Conservation (phyloP, 1,140 invertebrate species). For the Cotesia vestalis region DNA sequence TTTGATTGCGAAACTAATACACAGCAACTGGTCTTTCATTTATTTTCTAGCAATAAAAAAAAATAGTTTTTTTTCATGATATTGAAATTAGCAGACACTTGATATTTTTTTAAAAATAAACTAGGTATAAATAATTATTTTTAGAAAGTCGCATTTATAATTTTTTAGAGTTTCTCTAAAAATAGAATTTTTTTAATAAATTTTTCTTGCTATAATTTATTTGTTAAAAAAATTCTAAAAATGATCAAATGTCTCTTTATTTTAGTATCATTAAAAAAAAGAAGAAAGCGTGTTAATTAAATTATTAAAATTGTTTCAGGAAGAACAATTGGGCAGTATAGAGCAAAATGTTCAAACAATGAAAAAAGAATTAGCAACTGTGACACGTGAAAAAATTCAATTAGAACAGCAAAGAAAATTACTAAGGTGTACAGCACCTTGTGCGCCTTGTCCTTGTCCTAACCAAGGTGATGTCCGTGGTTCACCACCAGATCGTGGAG, state of each 20-base stretch:
- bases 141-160: too few relatives aligned
- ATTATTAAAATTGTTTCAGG: slow-evolving; percentile 53
- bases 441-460: slow-evolving; percentile 50
- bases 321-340: slow-evolving; percentile 70
- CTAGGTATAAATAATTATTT: too few relatives aligned
- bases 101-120: too few relatives aligned
- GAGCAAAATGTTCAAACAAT: slow-evolving; percentile 71
- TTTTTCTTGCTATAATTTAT: too few relatives aligned
- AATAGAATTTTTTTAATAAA: too few relatives aligned
- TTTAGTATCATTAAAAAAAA: not conserved
- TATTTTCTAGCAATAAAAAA: slow-evolving; percentile 8
- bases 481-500: not conserved
- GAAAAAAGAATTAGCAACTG: slow-evolving; percentile 69
- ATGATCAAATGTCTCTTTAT: too few relatives aligned
- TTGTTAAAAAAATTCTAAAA: too few relatives aligned
- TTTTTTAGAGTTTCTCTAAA: too few relatives aligned
- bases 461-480: slow-evolving; percentile 11
- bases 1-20: slow-evolving; percentile 45
- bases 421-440: slow-evolving; percentile 58
- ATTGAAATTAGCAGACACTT: not conserved
- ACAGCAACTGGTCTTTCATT: slow-evolving; percentile 49
- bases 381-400: slow-evolving; percentile 69
- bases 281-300: not conserved
- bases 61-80: slow-evolving; percentile 10
- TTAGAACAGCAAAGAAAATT: slow-evolving; percentile 66